Percentiles rank a stretch among this genome's conserved stretches.
These are phyloP conservation scores for Hedya salicella DNA, from an alignment of 2,888 invertebrate genomes.

Conservation along the genomic window DNA sequence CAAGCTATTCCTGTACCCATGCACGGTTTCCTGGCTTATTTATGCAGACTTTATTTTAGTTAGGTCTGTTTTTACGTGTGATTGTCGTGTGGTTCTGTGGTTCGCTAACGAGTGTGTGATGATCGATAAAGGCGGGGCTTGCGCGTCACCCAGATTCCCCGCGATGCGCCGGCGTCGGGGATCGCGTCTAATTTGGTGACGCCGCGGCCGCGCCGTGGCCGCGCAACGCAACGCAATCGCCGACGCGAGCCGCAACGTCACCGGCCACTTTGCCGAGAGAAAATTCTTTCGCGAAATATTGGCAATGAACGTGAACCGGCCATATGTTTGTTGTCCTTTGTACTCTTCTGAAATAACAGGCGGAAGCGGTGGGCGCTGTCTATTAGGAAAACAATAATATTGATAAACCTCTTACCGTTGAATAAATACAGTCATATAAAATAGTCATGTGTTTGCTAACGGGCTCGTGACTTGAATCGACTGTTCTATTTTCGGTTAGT, in stretches of 20 bases:
- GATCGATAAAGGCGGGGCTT: constrained; percentile 68
- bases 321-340: constrained; percentile 40
- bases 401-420: constrained; percentile 12
- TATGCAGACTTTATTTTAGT: constrained; percentile 61
- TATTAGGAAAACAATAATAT: constrained; percentile 44
- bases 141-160: constrained; percentile 70
- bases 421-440: neutral
- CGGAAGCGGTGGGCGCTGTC: constrained; percentile 47
- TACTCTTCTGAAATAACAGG: constrained; percentile 45
- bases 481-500: neutral
- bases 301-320: constrained; percentile 54
- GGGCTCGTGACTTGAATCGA: constrained; percentile 1
- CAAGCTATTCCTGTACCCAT: constrained; percentile 30
- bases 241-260: constrained; percentile 52
- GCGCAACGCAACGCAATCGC: constrained; percentile 56
- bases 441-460: constrained; percentile 2
- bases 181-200: constrained; percentile 83
- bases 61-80: constrained; percentile 60
- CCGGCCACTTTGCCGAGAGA: constrained; percentile 50
- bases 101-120: constrained; percentile 60
- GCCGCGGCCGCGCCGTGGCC: constrained; percentile 55
- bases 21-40: constrained; percentile 53
- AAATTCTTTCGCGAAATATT: constrained; percentile 52
- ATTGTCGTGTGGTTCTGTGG: constrained; percentile 59
- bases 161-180: constrained; percentile 56